Base-by-base conservation (phyloP, 2,888 invertebrate species). In the Perithous albicinctus region DNA sequence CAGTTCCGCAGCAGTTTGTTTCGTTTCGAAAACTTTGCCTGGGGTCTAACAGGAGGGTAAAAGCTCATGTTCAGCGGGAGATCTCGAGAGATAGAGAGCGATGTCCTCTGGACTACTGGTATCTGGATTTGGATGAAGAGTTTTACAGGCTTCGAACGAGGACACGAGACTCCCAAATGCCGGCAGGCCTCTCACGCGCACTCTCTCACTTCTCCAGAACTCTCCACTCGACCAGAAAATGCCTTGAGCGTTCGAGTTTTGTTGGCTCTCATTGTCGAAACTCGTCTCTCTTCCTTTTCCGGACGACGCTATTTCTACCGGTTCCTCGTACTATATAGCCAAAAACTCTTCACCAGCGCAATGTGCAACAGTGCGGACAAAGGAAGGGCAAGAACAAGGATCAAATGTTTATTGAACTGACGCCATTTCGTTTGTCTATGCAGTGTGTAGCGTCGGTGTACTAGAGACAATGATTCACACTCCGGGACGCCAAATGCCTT, bases 361-460 rank as follows among this genome's bases (percentile, higher is more conserved):
- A 43, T 15, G 56, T 56, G 43, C 26, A 70, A 70, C 38, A 26
- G 23, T 54, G 51, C 51, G 74, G 10, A n/a, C 35, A 23, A 23
- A 12, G n/a, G 18, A 20, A 43, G 59, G 12, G 20, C 2, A 46
- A 43, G 35, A 41, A 51, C 29, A 61, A 38, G 51, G 75, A 51
- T 66, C 67, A 70, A 82, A 82, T 82, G 82, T 82, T 82, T 82
- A 69, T 82, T 63, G 26, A 6, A 54, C 75, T 29, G 54, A 54
- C 29, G 32, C 18, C 29, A 18, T 35, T 51, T 38, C 69, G 54
- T 51, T 12, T 41, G 15, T 35, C 54, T 32, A 69, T 66, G 75
- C 69, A 51, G 64, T 10, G 12, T 66, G 43, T n/a, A 26, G 18
- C 41, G 20, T 32, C 26, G 20, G 59, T 10, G 35, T 18, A 10